Base-by-base conservation (phyloP, 2,113 vertebrate genomes). In the Micronycteris hirsuta region DNA sequence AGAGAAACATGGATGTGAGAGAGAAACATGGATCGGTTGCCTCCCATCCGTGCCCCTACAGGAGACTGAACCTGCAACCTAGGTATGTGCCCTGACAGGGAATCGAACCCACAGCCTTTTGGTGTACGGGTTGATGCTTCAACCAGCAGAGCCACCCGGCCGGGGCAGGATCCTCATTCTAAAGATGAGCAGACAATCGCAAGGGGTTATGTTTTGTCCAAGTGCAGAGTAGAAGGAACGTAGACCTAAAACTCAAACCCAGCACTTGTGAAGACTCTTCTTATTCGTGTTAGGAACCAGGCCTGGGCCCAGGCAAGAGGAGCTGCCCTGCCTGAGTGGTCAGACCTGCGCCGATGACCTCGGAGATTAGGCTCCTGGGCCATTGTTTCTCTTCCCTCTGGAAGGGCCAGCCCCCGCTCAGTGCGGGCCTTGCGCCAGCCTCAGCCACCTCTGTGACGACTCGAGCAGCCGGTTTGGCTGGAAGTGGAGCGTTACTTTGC, bases 171-270 rank as follows among this genome's bases (percentile, higher is more conserved):
- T 31, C 52, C 13, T 61, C 38, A 24, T 14, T 78, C 58, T 84
- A 28, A 80, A 61, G 31, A 58, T 14, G 67, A 83, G 15, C 58
- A 83, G 61, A 52, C 12, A n/a, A 26, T 58, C 65, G 68, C 47
- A 5, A 19, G 71, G n/a, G 6, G 16, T 11, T 17, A 45, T 16
- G 24, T 28, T 58, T 31, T 73, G 54, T 14, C 52, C 33, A 68
- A 28, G 8, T 2, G 22, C 28, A 58, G 1, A 14, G 54, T 15
- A 16, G 11, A 24, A 28, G 0, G 1, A 8, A 10, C 12, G 0
- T 12, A 73, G 10, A 80, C 8, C 67, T 91, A 7, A 31, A n/a
- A 33, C 45, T 33, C 22, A 13, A 67, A 78, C 36, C 11, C n/a
- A 16, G 20, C 3, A 5, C 12, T 5, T 14, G 15, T 4, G 7